Evolutionary conservation across 2,888 invertebrate species (phyloP).

Genomic region (Athalia rosae): DNA sequence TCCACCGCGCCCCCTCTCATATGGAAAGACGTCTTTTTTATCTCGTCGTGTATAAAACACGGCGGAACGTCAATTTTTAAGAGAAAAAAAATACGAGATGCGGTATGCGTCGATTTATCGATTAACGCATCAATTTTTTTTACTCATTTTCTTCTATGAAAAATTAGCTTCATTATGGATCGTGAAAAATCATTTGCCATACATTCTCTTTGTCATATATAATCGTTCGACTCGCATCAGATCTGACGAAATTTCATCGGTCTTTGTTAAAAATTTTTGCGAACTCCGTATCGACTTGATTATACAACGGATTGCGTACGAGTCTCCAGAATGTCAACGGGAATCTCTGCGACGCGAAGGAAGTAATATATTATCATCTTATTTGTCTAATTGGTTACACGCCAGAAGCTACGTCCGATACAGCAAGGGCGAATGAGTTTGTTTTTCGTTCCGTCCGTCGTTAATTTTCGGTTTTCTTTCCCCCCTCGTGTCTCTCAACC

Average conservation of each 20-base stretch:
- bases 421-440: too few relatives aligned
- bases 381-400: slow-evolving; percentile 31
- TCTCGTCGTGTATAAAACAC: background rate
- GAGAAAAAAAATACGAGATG: background rate
- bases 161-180: too few relatives aligned
- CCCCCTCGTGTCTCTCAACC: background rate
- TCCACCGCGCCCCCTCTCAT: background rate
- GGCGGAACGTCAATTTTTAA: slow-evolving; percentile 28
- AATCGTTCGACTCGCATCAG: slow-evolving; percentile 29
- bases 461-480: slow-evolving; percentile 4
- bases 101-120: too few relatives aligned
- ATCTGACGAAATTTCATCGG: background rate
- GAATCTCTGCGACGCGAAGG: background rate
- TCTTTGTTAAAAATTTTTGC: too few relatives aligned
- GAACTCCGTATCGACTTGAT: too few relatives aligned
- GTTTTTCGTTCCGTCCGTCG: background rate
- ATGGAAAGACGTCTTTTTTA: slow-evolving; percentile 5
- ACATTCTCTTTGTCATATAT: too few relatives aligned
- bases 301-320: background rate
- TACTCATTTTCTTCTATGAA: too few relatives aligned
- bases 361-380: slow-evolving; percentile 13
- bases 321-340: slow-evolving; percentile 28
- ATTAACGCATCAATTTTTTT: too few relatives aligned
- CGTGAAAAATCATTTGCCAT: too few relatives aligned
- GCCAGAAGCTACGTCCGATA: slow-evolving; percentile 14